These are phyloP conservation scores for Molossus alvarezi DNA, from an alignment of 2,797 vertebrate species.

Conservation along the genomic window DNA sequence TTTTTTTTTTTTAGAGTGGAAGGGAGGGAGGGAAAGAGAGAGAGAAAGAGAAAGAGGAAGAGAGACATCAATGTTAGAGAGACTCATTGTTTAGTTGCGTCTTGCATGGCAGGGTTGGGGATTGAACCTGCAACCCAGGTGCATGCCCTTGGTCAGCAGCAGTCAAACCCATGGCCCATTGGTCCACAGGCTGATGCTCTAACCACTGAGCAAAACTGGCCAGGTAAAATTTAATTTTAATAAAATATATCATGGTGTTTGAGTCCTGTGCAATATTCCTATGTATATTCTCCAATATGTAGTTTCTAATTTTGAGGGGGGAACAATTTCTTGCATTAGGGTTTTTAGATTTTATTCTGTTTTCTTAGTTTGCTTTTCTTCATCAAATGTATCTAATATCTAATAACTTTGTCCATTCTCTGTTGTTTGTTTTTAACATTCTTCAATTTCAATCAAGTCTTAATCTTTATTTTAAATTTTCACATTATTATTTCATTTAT, in stretches of 20 bases:
- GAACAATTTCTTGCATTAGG: background rate
- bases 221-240: background rate
- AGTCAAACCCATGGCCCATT: no score
- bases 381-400: background rate
- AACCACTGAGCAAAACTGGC: no score
- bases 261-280: background rate
- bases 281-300: background rate
- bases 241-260: background rate
- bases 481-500: background rate
- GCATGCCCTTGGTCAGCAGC: no score
- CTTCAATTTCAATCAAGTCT: background rate
- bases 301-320: background rate
- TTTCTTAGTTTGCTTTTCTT: constrained; percentile 8
- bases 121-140: no score
- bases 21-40: no score
- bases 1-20: no score
- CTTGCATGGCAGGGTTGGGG: no score
- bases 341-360: constrained; percentile 24
- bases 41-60: no score
- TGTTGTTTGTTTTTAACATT: background rate
- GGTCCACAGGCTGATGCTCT: no score
- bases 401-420: background rate
- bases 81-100: no score
- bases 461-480: background rate
- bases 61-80: no score